Evolutionary conservation across 1,140 invertebrate genomes (phyloP).

Genomic region (Drosophila ambigua): DNA sequence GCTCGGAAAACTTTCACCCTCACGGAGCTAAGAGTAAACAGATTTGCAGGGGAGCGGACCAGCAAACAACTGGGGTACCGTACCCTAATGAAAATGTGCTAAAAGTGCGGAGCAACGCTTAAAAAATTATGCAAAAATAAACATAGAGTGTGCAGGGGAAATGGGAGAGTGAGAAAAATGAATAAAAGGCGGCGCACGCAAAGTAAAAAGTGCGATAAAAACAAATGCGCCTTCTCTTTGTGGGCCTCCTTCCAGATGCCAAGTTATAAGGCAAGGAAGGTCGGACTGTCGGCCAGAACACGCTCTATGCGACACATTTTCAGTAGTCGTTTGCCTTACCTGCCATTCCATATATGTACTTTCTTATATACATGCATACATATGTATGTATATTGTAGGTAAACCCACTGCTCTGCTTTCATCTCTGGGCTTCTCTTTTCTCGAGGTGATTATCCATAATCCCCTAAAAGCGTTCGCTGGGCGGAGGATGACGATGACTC

Average conservation of each 20-base stretch:
- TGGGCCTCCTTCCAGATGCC: not conserved
- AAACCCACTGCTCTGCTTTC: slow-evolving; percentile 4
- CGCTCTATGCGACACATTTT: no score
- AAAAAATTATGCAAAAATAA: slow-evolving; percentile 80
- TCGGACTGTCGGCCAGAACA: no score
- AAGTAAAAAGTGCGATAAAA: slow-evolving; percentile 74
- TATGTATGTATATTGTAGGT: no score
- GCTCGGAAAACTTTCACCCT: slow-evolving; percentile 57
- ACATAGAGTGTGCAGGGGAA: slow-evolving; percentile 32
- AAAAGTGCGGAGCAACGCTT: slow-evolving; percentile 63
- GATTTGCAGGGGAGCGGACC: slow-evolving; percentile 55
- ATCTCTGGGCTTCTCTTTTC: slow-evolving; percentile 36
- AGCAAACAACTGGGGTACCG: slow-evolving; percentile 14
- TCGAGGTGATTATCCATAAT: slow-evolving; percentile 79
- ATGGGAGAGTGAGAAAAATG: slow-evolving; percentile 25
- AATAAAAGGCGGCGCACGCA: slow-evolving; percentile 15
- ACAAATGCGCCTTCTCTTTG: slow-evolving; percentile 39
- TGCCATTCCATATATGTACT: no score
- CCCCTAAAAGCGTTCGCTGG: slow-evolving; percentile 34
- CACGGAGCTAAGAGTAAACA: slow-evolving; percentile 57
- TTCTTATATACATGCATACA: no score
- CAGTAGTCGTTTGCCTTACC: not conserved
- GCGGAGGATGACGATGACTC: slow-evolving; percentile 1
- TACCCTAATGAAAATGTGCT: slow-evolving; percentile 70
- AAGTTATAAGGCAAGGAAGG: no score